Evolutionary conservation across 2,888 invertebrate species (phyloP), one percentile per base, ranked within the genome.

Genomic region (Orthosia gracilis): DNA sequence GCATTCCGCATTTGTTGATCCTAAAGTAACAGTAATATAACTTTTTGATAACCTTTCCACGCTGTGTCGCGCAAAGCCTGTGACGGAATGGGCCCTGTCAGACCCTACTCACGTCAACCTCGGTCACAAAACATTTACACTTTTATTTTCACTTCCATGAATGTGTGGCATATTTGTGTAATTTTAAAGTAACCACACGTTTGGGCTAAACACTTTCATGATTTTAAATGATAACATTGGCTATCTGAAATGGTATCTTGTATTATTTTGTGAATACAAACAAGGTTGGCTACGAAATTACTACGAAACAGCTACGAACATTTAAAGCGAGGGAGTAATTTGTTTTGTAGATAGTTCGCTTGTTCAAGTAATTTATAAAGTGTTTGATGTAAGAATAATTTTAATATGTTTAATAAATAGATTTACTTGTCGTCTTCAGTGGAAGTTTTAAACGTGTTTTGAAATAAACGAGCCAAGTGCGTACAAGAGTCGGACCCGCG

Each of bases 41-140:
- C 89, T 90, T 91, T 90, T 89, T 90, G 90, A 92, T 90, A 91
- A 90, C 88, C 86, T 85, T 83, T 85, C 84, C 79, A 83, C 79
- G 85, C 87, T 83, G 83, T 88, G 88, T 85, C 87, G 86, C 86
- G 89, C 87, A 89, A 90, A 91, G 90, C 91, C 91, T 89, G 89
- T 88, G 90, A 90, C 89, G 89, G 88, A 89, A 90, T 90, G 87
- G 88, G 87, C 88, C 85, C 91, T 92, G 94, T 94, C 94, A 93
- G 87, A 94, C 94, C 94, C 94, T 91, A 86, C 92, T 94, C 94
- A 93, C 87, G 84, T 85, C 88, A 88, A 78, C 88, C 89, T 89
- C 89, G 88, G 90, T 90, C 89, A 90, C 90, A 88, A 89, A 89
- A 89, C 87, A 89, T 89, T 89, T 87, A 89, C 89, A 84, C 74